Base-by-base conservation (phyloP, 2,888 invertebrate genomes). In the Orthosia gothica region DNA sequence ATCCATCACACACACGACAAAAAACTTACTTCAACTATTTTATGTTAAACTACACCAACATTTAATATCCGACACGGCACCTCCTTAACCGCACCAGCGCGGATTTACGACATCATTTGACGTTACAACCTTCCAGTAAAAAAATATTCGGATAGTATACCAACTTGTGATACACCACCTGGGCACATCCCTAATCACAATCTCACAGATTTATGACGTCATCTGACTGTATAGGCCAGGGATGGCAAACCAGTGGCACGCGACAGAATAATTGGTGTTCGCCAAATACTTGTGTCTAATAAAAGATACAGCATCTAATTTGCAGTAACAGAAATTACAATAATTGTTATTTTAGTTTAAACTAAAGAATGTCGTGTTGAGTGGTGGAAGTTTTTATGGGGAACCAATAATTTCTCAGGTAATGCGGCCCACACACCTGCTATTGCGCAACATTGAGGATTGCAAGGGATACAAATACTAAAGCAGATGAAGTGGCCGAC, bases 91-190 rank as follows among this genome's bases (percentile, higher is more conserved):
- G n/a, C 76, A 63, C 20, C 58, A 49, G 40, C 54, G n/a, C 40
- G 52, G 73, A 71, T 85, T 85, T 85, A 83, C 74, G 78, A 78
- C 79, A 49, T 77, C 70, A 85, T 82, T 79, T 72, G 63, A 68
- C 47, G 63, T 54, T 32, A 54, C 11, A 26, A 59, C 20, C 49
- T 68, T 50, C 26, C 20, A 26, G 54, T 26, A 23, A 72, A 32
- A 72, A 68, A 73, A 72, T 61, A 78, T 65, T 78, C 64, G 55
- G 45, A 79, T 79, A 79, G 65, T 64, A 79, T 64, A 57, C 20
- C 20, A 12, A 59, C 26, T 62, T 62, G 32, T 63, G 70, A 65
- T 63, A 77, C 78, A 79, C 83, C 67, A 79, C 83, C 67, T 79
- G 75, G 64, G 73, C 65, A 76, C 82, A 81, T 65, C 82, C 69